These are phyloP conservation scores for Lepeophtheirus salmonis DNA, from an alignment of 1,140 invertebrate species.

Conservation along the genomic window DNA sequence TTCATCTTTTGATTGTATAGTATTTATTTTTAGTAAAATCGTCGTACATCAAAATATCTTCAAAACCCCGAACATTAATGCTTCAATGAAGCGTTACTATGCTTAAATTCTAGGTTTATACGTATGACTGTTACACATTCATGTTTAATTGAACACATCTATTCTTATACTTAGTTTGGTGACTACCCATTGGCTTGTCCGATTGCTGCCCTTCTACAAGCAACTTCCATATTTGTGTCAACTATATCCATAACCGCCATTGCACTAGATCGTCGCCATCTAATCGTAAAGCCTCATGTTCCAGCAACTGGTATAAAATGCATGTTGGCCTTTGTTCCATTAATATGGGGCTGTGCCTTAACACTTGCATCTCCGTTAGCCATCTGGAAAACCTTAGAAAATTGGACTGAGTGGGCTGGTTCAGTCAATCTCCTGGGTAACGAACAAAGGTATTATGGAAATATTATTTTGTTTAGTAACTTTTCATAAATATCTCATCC, in stretches of 20 bases:
- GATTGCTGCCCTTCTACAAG: slow-evolving; percentile 33
- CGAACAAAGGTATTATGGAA: background rate
- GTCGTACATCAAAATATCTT: too few relatives aligned
- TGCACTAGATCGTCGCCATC: slow-evolving; percentile 32
- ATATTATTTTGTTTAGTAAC: too few relatives aligned
- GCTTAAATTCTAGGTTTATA: too few relatives aligned
- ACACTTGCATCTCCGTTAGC: background rate
- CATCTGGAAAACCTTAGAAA: background rate
- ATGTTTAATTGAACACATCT: too few relatives aligned
- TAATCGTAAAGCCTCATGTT: slow-evolving; percentile 14
- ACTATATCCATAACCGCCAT: slow-evolving; percentile 36
- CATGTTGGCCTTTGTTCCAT: slow-evolving; percentile 2
- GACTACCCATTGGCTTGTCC: slow-evolving; percentile 31
- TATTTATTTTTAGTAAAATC: too few relatives aligned
- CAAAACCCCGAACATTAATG: too few relatives aligned
- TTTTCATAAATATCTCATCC: too few relatives aligned
- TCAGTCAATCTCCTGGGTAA: background rate
- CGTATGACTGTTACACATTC: too few relatives aligned
- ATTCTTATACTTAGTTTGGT: background rate
- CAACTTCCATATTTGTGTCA: slow-evolving; percentile 34
- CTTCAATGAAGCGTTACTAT: too few relatives aligned
- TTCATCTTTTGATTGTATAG: too few relatives aligned
- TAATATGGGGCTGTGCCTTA: slow-evolving; percentile 2
- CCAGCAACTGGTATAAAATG: background rate
- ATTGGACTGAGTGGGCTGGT: background rate